A percentile compares a stretch with the other conserved stretches of the same genome.
These are phyloP conservation scores for Phymastichus coffea DNA, from an alignment of 1,140 invertebrate species.

Conservation along the genomic window DNA sequence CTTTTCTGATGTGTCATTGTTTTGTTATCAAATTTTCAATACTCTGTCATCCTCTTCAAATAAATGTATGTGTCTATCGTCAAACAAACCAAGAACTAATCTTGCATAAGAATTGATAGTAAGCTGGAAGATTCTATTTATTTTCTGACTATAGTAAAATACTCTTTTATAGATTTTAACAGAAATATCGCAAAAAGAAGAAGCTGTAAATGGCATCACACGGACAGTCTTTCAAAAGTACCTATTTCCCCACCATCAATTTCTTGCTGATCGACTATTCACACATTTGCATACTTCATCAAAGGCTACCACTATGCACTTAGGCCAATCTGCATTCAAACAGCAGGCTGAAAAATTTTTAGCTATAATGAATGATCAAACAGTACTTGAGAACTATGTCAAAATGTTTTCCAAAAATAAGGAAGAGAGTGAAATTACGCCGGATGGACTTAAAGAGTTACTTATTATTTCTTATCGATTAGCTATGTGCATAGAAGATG, in stretches of 20 bases:
- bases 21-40: no score
- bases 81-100: constrained; percentile 24
- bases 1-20: constrained; percentile 24
- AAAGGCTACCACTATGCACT: constrained; percentile 62
- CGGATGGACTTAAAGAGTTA: constrained; percentile 63
- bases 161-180: constrained; percentile 61
- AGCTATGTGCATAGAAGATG: constrained; percentile 68
- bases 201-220: constrained; percentile 66
- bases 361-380: constrained; percentile 65
- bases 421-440: constrained; percentile 58
- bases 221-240: constrained; percentile 63
- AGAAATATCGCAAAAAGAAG: constrained; percentile 64
- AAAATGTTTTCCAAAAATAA: constrained; percentile 59
- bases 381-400: constrained; percentile 67
- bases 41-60: no score
- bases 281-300: constrained; percentile 62
- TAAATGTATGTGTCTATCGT: constrained; percentile 34
- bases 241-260: constrained; percentile 75
- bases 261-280: constrained; percentile 69
- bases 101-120: constrained; percentile 17
- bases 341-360: constrained; percentile 73
- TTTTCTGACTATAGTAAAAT: constrained; percentile 14
- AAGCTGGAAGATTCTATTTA: constrained; percentile 10
- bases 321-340: constrained; percentile 63
- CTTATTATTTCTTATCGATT: constrained; percentile 73